These are phyloP conservation scores for Mizuhopecten yessoensis DNA, from an alignment of 1,140 invertebrate genomes.

Conservation along the genomic window DNA sequence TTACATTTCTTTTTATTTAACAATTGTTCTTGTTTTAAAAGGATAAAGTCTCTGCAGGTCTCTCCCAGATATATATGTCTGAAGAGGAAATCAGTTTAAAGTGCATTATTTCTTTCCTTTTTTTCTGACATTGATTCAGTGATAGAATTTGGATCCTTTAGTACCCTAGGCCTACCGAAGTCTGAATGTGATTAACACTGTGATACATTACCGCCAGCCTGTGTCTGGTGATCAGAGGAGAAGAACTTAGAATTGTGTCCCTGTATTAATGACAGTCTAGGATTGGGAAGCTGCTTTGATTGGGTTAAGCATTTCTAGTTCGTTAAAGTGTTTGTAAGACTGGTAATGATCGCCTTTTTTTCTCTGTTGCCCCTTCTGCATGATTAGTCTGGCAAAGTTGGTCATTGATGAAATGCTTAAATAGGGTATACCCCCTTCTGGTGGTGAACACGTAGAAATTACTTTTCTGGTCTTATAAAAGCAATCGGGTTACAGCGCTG, in stretches of 20 bases:
- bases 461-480: background rate
- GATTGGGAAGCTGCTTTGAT: background rate
- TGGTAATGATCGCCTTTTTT: background rate
- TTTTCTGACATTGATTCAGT: background rate
- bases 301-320: background rate
- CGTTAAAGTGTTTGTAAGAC: background rate
- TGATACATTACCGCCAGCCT: background rate
- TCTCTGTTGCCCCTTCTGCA: background rate
- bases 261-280: background rate
- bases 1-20: too few relatives aligned
- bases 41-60: too few relatives aligned
- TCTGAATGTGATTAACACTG: background rate
- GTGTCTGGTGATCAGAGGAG: background rate
- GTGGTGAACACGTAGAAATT: background rate
- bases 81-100: background rate
- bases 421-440: background rate
- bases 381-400: background rate
- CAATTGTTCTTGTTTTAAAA: too few relatives aligned
- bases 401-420: background rate
- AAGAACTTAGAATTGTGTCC: background rate
- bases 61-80: background rate
- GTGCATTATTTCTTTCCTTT: background rate
- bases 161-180: background rate
- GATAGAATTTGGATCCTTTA: too few relatives aligned
- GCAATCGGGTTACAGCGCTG: background rate